phyloP scores from a whole-genome alignment of 2,888 invertebrate species.

The Carabus problematicus region DNA sequence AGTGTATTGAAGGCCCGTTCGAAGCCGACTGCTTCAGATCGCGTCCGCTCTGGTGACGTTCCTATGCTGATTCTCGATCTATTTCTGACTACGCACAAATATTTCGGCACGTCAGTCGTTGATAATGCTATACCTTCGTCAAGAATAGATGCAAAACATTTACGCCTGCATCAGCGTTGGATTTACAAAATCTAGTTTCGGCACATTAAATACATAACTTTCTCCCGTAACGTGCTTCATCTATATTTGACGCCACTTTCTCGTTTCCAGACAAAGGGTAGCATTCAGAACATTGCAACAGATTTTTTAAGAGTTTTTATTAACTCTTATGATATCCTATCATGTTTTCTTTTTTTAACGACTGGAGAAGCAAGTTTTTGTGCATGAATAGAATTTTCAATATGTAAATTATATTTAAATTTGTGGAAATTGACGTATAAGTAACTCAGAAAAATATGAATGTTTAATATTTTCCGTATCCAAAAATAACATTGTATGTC shows the following conservation, averaged over 20 bases:
- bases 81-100: conserved; percentile 39
- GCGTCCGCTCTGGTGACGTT: conserved; percentile 10
- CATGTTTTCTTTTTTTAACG: no score
- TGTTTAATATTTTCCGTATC: no score
- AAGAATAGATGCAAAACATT: conserved; percentile 39
- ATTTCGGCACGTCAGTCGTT: conserved; percentile 39
- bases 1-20: conserved; percentile 31
- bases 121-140: conserved; percentile 21
- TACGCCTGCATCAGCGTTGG: conserved; percentile 32
- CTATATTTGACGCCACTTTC: conserved; percentile 23
- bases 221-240: conserved; percentile 26
- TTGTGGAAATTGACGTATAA: no score
- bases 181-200: conserved; percentile 33
- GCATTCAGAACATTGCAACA: no score
- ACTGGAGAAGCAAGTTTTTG: no score
- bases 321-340: no score
- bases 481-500: no score
- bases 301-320: no score
- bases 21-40: conserved; percentile 21
- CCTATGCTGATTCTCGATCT: conserved; percentile 24
- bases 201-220: conserved; percentile 35
- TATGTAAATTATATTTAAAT: no score
- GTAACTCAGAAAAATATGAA: no score
- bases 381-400: no score
- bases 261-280: no score